Evolutionary conservation across 2,113 vertebrate genomes (phyloP).

Genomic region (Polyodon spathula): DNA sequence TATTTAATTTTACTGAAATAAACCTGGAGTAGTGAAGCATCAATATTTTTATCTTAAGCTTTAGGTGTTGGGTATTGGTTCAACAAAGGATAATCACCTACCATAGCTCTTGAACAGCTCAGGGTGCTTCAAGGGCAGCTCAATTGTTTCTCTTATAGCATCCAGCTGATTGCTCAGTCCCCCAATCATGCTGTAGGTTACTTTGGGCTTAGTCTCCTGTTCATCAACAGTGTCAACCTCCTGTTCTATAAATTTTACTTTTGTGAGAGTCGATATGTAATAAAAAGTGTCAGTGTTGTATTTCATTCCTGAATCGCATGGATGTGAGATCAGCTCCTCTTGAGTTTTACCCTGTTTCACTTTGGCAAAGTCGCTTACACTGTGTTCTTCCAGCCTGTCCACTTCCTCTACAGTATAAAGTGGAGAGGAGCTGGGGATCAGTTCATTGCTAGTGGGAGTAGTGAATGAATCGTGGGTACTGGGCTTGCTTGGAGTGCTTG

Average conservation of each 20-base stretch:
- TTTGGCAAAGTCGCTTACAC: not conserved
- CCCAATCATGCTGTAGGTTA: constrained; percentile 86
- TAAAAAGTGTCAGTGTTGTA: constrained; percentile 68
- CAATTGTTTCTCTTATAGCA: constrained; percentile 78
- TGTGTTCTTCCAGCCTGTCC: not conserved
- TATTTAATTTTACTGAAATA: no score
- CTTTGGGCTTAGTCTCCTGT: constrained; percentile 35
- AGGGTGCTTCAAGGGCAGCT: constrained; percentile 82
- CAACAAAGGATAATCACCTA: constrained; percentile 37
- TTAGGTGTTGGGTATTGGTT: not conserved
- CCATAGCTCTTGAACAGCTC: constrained; percentile 80
- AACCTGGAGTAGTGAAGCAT: no score
- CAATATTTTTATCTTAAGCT: no score
- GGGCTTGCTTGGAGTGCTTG: constrained; percentile 50
- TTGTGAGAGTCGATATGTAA: constrained; percentile 62
- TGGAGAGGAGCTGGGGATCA: not conserved
- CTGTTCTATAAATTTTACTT: constrained; percentile 48
- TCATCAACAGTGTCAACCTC: constrained; percentile 16
- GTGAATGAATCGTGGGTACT: constrained; percentile 17
- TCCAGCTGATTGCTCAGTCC: constrained; percentile 74
- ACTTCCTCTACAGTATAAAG: constrained; percentile 4
- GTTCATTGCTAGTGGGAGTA: constrained; percentile 2
- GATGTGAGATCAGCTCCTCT: constrained; percentile 16
- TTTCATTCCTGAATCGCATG: constrained; percentile 32
- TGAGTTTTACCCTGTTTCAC: not conserved